Conservation (phyloP, 2,113 vertebrate species). For the Bungarus multicinctus region DNA sequence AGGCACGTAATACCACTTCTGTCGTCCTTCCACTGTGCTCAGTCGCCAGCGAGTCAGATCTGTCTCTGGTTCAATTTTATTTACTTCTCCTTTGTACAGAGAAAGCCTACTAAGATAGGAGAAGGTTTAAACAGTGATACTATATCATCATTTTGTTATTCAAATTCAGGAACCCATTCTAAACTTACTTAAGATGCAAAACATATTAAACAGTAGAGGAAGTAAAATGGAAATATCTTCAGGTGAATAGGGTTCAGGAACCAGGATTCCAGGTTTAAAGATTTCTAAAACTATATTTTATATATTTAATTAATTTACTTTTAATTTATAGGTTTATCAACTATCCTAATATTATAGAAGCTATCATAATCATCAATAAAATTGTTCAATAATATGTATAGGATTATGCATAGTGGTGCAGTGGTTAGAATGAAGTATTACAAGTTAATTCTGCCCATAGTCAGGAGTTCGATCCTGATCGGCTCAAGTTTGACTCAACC, state of each 20-base stretch:
- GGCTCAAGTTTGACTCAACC: background rate
- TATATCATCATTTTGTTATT: background rate
- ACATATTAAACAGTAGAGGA: background rate
- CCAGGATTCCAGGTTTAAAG: background rate
- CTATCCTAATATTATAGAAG: background rate
- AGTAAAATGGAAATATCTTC: background rate
- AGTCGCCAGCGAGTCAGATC: conserved; percentile 2
- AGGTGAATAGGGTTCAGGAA: background rate
- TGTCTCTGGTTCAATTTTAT: background rate
- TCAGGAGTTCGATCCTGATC: background rate
- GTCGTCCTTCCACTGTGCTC: background rate
- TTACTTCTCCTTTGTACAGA: background rate
- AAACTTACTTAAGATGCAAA: background rate
- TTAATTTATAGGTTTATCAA: background rate
- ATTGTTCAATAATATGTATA: background rate
- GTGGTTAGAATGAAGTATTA: background rate
- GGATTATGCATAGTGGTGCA: background rate
- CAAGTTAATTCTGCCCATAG: background rate
- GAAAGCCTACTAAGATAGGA: background rate
- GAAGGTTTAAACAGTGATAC: background rate
- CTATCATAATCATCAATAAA: background rate
- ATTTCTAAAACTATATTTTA: background rate
- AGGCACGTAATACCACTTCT: background rate
- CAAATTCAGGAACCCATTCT: background rate
- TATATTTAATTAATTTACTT: background rate